Percentiles rank a stretch among this genome's conserved stretches.
Evolutionary conservation across 2,888 invertebrate genomes (phyloP).

Genomic region (Hoplodrina ambigua): DNA sequence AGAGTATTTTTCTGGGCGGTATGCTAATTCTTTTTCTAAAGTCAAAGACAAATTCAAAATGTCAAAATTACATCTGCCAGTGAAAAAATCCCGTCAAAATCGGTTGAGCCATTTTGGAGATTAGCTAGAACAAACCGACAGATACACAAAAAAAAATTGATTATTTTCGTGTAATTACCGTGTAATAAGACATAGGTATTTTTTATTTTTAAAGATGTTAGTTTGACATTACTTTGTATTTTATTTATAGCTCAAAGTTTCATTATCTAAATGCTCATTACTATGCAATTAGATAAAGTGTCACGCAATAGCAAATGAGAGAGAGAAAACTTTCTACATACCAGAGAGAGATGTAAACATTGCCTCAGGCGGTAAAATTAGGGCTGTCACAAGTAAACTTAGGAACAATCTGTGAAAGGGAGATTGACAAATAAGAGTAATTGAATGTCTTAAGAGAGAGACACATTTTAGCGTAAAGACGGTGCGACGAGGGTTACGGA

Average conservation of each 20-base stretch:
- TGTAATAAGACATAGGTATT: too few relatives aligned
- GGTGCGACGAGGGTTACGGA: neutral
- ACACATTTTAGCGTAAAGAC: conserved; percentile 44
- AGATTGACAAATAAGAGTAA: conserved; percentile 66
- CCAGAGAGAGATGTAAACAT: conserved; percentile 46
- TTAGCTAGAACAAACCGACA: too few relatives aligned
- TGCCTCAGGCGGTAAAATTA: conserved; percentile 55
- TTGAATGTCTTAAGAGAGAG: conserved; percentile 53
- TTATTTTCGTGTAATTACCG: too few relatives aligned
- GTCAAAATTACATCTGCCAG: too few relatives aligned
- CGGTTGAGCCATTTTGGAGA: too few relatives aligned
- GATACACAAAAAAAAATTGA: too few relatives aligned
- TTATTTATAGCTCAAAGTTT: conserved; percentile 50
- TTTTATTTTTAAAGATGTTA: too few relatives aligned
- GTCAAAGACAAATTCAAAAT: too few relatives aligned
- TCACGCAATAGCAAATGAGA: conserved; percentile 44
- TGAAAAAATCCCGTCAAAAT: too few relatives aligned
- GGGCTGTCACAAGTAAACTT: conserved; percentile 56
- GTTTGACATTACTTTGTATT: too few relatives aligned
- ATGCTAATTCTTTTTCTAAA: too few relatives aligned
- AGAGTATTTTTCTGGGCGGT: too few relatives aligned
- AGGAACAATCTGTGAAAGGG: conserved; percentile 55
- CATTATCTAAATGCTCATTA: conserved; percentile 54
- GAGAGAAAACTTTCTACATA: conserved; percentile 37
- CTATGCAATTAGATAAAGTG: conserved; percentile 62